phyloP scores from a whole-genome alignment of 2,113 vertebrate species.

The Trochalopteron elliotii region DNA sequence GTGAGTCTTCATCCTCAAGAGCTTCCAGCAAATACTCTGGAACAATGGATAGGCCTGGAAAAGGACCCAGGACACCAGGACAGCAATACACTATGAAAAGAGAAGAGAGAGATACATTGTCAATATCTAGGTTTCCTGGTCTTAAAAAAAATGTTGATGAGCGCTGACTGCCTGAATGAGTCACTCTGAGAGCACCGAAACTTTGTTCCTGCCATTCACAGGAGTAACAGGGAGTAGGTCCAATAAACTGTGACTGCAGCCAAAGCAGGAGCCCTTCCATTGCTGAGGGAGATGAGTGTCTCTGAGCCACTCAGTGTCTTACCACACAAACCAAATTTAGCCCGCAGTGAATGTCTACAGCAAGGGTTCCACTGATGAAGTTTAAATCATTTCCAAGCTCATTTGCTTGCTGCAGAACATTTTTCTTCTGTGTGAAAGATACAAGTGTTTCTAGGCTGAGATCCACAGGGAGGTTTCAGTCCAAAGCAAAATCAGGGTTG shows the following conservation, averaged over 20 bases:
- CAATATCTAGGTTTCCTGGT: not conserved
- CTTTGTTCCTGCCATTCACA: not conserved
- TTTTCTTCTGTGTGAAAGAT: not conserved
- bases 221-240: not conserved
- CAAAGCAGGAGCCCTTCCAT: not conserved
- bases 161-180: not conserved
- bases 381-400: not conserved
- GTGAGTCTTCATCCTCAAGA: not conserved
- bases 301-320: not conserved
- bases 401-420: not conserved
- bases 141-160: not conserved
- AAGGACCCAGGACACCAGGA: fast-evolving
- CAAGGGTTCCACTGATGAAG: not conserved
- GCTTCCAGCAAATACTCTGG: not conserved
- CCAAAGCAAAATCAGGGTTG: not conserved
- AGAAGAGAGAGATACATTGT: not conserved
- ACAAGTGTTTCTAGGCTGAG: not conserved
- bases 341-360: not conserved
- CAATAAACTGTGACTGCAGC: not conserved
- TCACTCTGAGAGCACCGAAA: not conserved
- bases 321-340: not conserved
- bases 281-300: not conserved
- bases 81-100: not conserved
- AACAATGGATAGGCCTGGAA: not conserved
- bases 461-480: slow-evolving; percentile 3